A percentile compares a stretch with the other conserved stretches of the same genome.
These are phyloP conservation scores for Moxostoma hubbsi DNA, from an alignment of 2,797 vertebrate genomes.

Conservation along the genomic window DNA sequence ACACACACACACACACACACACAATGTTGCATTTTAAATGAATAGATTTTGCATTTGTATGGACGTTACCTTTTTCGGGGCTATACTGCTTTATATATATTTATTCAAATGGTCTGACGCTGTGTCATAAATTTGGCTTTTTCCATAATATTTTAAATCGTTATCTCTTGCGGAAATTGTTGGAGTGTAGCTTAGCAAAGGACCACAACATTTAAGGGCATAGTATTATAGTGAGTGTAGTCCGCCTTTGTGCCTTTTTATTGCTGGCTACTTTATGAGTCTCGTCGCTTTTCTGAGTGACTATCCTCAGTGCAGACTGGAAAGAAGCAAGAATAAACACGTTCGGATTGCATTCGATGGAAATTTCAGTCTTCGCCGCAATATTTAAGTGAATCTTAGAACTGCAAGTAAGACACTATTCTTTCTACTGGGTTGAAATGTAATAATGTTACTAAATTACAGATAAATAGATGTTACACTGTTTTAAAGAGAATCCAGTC, in stretches of 20 bases:
- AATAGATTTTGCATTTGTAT: not conserved
- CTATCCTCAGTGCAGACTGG: conserved; percentile 79
- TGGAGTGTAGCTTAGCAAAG: conserved; percentile 82
- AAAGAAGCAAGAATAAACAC: conserved; percentile 66
- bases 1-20: too few species aligned
- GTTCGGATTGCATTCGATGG: conserved; percentile 3
- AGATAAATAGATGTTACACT: not conserved
- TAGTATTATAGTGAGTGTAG: conserved; percentile 86
- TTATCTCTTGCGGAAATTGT: conserved; percentile 88
- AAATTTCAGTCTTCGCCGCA: not conserved
- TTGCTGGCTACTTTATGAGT: conserved; percentile 96
- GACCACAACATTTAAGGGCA: conserved; percentile 87
- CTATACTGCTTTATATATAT: not conserved
- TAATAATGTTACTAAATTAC: not conserved
- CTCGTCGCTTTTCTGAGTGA: conserved; percentile 92
- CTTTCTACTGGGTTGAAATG: not conserved
- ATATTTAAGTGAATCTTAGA: not conserved
- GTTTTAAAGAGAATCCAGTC: not conserved
- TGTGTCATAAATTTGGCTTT: not conserved
- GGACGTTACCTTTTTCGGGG: not conserved
- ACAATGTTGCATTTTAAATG: too few species aligned
- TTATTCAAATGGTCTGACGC: not conserved
- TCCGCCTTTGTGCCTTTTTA: conserved; percentile 99
- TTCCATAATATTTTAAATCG: not conserved
- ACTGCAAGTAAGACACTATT: conserved; percentile 7